Conservation (phyloP, 2,113 vertebrate genomes). For the Varanus komodoensis region DNA sequence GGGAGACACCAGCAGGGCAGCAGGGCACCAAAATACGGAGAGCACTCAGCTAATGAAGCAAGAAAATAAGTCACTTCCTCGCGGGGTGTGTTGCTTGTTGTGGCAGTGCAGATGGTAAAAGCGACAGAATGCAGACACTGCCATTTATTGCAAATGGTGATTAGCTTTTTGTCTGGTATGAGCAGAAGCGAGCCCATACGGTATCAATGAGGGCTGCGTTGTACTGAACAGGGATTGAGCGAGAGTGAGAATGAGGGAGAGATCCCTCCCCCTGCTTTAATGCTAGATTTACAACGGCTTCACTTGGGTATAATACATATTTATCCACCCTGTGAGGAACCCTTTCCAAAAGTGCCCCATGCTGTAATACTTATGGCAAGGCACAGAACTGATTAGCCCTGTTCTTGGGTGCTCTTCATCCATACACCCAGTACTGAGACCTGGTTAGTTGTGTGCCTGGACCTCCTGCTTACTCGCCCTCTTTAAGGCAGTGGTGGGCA, state of each 20-base stretch:
- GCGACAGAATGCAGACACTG: not conserved
- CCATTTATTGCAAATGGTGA: constrained; percentile 40
- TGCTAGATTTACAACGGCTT: not conserved
- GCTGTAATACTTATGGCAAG: not conserved
- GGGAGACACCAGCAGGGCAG: not conserved
- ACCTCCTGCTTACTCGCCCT: not conserved
- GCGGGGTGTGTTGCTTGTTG: not conserved
- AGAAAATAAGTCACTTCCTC: not conserved
- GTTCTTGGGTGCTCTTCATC: not conserved
- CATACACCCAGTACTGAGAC: not conserved
- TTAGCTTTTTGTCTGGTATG: constrained; percentile 32
- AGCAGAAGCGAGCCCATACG: constrained; percentile 13
- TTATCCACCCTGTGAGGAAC: not conserved
- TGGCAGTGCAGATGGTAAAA: constrained; percentile 7
- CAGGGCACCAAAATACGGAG: not conserved
- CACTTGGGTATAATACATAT: not conserved
- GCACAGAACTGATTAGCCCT: not conserved
- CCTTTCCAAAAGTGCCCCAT: not conserved
- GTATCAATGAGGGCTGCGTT: not conserved
- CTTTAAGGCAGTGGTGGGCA: not conserved
- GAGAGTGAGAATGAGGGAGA: not conserved
- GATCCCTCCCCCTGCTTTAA: not conserved
- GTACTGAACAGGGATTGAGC: not conserved
- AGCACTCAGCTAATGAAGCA: not conserved
- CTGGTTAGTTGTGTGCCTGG: not conserved